phyloP scores from a whole-genome alignment of 2,113 vertebrate species.

The Bolborhynchus lineola region DNA sequence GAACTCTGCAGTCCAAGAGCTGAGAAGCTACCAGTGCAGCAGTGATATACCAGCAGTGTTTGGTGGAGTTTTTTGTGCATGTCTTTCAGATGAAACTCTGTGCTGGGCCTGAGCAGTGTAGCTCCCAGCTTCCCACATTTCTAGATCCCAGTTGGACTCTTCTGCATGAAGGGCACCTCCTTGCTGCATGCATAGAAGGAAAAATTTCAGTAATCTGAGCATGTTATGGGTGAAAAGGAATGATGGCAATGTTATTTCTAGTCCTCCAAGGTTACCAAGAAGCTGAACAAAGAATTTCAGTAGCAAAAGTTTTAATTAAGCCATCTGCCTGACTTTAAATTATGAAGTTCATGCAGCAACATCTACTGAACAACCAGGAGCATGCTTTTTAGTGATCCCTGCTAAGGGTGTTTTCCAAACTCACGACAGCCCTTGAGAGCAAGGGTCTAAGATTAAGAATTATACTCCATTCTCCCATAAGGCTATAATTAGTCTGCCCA shows the following conservation, averaged over 20 bases:
- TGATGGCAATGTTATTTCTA: not conserved
- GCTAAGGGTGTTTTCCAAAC: not conserved
- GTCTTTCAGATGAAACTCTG: not conserved
- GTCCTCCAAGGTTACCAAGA: not conserved
- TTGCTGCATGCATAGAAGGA: not conserved
- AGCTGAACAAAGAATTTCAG: not conserved
- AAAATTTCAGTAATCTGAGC: not conserved
- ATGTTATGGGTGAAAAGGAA: not conserved
- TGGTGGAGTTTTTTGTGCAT: not conserved
- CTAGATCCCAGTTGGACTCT: not conserved
- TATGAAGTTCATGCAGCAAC: not conserved
- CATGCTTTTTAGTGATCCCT: not conserved
- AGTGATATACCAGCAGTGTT: not conserved
- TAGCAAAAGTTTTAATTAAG: not conserved
- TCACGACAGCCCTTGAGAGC: not conserved
- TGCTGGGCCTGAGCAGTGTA: not conserved
- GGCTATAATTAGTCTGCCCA: not conserved
- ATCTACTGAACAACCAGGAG: not conserved
- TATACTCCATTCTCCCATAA: not conserved
- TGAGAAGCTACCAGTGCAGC: not conserved
- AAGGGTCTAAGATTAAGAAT: not conserved
- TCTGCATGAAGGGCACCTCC: not conserved
- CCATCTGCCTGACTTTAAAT: not conserved
- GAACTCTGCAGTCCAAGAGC: not conserved
- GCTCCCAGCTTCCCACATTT: not conserved